Conservation (phyloP, 64 coral and sea anemone genomes). For the Stichodactyla mertensii region DNA sequence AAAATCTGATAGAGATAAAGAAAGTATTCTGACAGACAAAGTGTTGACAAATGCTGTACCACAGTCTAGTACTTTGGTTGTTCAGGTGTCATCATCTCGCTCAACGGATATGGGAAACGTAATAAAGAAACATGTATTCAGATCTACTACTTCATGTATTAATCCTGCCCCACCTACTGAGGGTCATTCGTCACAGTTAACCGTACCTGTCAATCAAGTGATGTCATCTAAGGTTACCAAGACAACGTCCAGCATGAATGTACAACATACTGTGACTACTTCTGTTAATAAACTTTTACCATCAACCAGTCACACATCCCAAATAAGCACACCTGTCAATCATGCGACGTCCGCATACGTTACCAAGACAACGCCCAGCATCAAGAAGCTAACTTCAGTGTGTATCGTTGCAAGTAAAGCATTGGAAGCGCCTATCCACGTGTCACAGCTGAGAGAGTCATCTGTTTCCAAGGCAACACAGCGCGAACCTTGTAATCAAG, state of each 20-base stretch:
- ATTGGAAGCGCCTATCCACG: too few relatives aligned
- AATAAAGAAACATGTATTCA: background rate
- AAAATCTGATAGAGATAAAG: background rate
- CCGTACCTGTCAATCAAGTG: conserved; percentile 1
- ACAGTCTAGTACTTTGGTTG: background rate
- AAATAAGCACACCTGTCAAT: background rate
- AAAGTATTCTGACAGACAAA: background rate
- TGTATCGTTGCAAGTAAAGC: too few relatives aligned
- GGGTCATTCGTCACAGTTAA: background rate
- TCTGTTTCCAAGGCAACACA: too few relatives aligned
- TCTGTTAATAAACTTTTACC: background rate
- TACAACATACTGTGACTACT: background rate
- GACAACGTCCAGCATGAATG: background rate
- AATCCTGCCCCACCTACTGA: background rate
- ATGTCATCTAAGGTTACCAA: background rate
- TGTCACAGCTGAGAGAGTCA: too few relatives aligned
- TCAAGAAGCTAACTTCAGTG: too few relatives aligned
- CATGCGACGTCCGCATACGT: background rate
- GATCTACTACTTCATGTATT: background rate
- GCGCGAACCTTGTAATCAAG: too few relatives aligned
- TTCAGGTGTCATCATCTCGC: background rate
- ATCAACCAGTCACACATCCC: background rate
- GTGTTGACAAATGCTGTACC: background rate
- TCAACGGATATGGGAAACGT: background rate
- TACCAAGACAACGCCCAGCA: background rate